These are phyloP conservation scores for Drosophila mettleri DNA, from an alignment of 2,888 invertebrate species.

Conservation along the genomic window DNA sequence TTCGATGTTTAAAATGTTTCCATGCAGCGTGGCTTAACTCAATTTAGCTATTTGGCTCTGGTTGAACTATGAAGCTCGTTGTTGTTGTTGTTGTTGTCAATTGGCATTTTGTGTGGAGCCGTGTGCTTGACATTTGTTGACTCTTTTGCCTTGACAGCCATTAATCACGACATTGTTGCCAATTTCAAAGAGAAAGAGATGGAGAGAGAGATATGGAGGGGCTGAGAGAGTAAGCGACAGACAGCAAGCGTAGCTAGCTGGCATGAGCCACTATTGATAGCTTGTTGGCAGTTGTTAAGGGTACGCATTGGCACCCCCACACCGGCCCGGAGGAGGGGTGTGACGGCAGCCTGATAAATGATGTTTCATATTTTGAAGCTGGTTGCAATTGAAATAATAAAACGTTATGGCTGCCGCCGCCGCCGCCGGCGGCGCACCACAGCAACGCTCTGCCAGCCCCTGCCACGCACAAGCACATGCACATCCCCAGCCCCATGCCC, in stretches of 20 bases:
- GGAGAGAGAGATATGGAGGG: not conserved
- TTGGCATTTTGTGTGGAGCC: conserved; percentile 46
- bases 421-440: conserved; percentile 9
- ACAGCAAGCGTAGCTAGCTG: not conserved
- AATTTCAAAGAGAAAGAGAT: conserved; percentile 52
- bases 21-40: not conserved
- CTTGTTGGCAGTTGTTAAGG: no score
- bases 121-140: conserved; percentile 74
- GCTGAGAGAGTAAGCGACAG: not conserved
- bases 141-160: conserved; percentile 80
- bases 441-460: conserved; percentile 1
- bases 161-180: conserved; percentile 77
- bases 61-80: conserved; percentile 23
- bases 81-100: conserved; percentile 47
- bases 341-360: conserved; percentile 63
- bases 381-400: conserved; percentile 77
- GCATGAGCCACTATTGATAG: conserved; percentile 5
- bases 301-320: no score
- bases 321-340: no score
- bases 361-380: conserved; percentile 74
- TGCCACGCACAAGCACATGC: not conserved
- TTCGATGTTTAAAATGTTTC: not conserved
- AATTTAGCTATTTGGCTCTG: conserved; percentile 14
- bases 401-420: conserved; percentile 45
- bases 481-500: not conserved